Percentiles rank a stretch among this genome's conserved stretches.
phyloP scores from a whole-genome alignment of 2,797 vertebrate genomes.

The Acropternis orthonyx region DNA sequence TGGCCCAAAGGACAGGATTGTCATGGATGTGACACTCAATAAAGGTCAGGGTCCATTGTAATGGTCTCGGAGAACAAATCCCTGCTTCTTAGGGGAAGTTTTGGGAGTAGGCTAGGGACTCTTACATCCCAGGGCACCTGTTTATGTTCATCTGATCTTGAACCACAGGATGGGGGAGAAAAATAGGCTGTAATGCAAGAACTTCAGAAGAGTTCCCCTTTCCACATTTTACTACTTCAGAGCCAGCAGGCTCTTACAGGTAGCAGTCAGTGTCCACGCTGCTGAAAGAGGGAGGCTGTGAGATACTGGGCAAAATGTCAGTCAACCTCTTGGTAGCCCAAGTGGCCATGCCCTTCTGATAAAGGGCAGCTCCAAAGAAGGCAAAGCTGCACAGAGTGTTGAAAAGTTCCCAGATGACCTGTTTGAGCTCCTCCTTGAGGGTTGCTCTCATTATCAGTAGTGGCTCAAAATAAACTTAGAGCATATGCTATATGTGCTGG shows the following conservation, averaged over 20 bases:
- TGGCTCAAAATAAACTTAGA: background rate
- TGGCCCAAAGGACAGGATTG: constrained; percentile 91
- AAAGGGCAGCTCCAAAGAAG: background rate
- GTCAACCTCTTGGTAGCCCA: background rate
- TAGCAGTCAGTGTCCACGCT: background rate
- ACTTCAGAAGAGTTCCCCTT: background rate
- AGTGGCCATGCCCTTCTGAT: background rate
- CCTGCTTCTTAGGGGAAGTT: background rate
- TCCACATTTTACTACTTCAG: background rate
- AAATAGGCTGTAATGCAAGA: background rate
- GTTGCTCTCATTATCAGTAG: background rate
- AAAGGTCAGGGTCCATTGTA: constrained; percentile 74
- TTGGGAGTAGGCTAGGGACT: background rate
- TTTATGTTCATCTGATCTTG: accelerated
- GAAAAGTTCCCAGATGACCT: background rate
- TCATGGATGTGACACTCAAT: constrained; percentile 94
- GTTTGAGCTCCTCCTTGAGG: background rate
- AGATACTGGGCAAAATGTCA: background rate
- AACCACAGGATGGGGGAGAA: background rate
- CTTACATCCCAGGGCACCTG: too few relatives aligned
- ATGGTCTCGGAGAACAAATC: accelerated
- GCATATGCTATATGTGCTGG: background rate
- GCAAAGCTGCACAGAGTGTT: background rate
- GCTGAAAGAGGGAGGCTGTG: background rate
- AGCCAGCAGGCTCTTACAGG: background rate